A percentile compares a stretch with the other conserved stretches of the same genome.
Conservation (phyloP, 1,140 invertebrate species). For the Limonius californicus region DNA sequence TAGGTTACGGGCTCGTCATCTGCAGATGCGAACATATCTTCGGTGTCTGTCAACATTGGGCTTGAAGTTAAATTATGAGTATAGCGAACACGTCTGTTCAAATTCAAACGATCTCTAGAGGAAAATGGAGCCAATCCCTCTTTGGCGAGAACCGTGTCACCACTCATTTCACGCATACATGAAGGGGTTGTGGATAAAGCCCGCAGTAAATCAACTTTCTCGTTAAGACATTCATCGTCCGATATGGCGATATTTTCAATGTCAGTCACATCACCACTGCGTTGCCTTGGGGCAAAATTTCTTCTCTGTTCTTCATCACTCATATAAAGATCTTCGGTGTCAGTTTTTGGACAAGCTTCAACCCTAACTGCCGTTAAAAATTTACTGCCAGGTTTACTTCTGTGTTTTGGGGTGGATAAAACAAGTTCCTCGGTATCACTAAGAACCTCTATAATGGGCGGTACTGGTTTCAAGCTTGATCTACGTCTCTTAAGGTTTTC, state of each 20-base stretch:
- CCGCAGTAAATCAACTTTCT: background rate
- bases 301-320: slow-evolving; percentile 41
- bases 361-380: background rate
- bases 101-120: slow-evolving; percentile 22
- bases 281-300: background rate
- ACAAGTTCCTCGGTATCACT: slow-evolving; percentile 55
- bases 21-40: slow-evolving; percentile 52
- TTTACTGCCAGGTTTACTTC: slow-evolving; percentile 21
- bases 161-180: slow-evolving; percentile 32
- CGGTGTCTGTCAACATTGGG: slow-evolving; percentile 49
- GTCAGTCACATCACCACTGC: background rate
- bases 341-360: slow-evolving; percentile 40
- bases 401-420: slow-evolving; percentile 30
- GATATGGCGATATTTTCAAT: background rate
- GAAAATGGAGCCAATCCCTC: slow-evolving; percentile 39
- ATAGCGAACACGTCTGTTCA: slow-evolving; percentile 20
- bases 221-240: background rate
- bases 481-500: slow-evolving; percentile 23
- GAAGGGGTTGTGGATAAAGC: slow-evolving; percentile 28
- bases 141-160: slow-evolving; percentile 33
- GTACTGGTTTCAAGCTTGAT: background rate
- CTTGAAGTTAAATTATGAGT: slow-evolving; percentile 25
- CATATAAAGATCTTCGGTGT: slow-evolving; percentile 53
- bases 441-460: slow-evolving; percentile 36
- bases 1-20: slow-evolving; percentile 45